These are phyloP conservation scores for Paramormyrops kingsleyae DNA, from an alignment of 2,113 vertebrate species.

Conservation along the genomic window DNA sequence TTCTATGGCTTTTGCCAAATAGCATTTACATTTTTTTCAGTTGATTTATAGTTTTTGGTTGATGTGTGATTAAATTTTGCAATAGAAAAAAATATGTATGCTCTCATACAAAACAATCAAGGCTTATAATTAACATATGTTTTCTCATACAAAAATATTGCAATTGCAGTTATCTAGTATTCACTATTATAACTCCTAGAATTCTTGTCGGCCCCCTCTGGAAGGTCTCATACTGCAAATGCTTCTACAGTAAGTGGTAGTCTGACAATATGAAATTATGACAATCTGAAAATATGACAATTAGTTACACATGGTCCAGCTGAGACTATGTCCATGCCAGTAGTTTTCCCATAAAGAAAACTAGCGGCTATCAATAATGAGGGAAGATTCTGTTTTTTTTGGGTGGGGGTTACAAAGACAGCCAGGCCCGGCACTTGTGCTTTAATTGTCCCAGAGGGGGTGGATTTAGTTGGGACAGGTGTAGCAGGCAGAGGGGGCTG, in stretches of 20 bases:
- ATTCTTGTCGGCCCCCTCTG: background rate
- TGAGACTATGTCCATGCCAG: background rate
- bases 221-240: background rate
- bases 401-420: background rate
- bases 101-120: background rate
- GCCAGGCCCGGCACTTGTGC: background rate
- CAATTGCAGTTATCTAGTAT: background rate
- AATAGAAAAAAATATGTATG: background rate
- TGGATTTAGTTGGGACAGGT: constrained; percentile 7
- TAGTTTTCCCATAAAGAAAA: background rate
- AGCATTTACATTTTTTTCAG: background rate
- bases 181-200: background rate
- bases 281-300: background rate
- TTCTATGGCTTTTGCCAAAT: background rate
- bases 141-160: background rate
- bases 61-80: background rate
- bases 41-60: background rate
- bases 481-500: background rate
- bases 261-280: background rate
- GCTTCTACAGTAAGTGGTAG: background rate
- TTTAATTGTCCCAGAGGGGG: constrained; percentile 1
- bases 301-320: background rate
- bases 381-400: background rate
- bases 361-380: background rate
- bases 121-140: background rate